These are phyloP conservation scores for Melanchra persicariae DNA, from an alignment of 2,888 invertebrate genomes.

Conservation along the genomic window DNA sequence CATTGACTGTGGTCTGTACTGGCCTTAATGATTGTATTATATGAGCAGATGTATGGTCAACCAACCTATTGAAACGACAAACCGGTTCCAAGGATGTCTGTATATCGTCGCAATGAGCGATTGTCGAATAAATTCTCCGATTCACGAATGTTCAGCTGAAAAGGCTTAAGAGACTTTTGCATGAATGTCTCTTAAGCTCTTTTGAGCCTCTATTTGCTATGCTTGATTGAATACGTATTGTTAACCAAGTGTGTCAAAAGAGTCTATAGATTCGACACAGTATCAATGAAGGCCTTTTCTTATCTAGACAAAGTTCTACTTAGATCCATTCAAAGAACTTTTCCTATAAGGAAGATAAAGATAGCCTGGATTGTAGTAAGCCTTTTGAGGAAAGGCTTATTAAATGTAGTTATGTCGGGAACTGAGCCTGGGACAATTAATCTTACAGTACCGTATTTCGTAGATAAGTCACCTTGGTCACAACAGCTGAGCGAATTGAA, in stretches of 20 bases:
- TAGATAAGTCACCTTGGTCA: slow-evolving; percentile 13
- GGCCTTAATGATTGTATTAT: slow-evolving; percentile 21
- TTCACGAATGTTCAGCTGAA: slow-evolving; percentile 6
- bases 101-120: slow-evolving; percentile 53
- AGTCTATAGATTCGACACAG: slow-evolving; percentile 20
- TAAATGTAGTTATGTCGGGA: no score
- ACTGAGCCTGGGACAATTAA: slow-evolving; percentile 11
- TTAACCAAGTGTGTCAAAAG: slow-evolving; percentile 47
- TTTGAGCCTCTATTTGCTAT: not conserved
- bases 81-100: slow-evolving; percentile 74
- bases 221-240: slow-evolving; percentile 48
- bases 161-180: not conserved
- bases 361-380: not conserved
- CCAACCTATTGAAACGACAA: slow-evolving; percentile 68
- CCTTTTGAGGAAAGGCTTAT: slow-evolving; percentile 28
- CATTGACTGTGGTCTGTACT: slow-evolving; percentile 60
- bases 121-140: slow-evolving; percentile 36
- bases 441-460: slow-evolving; percentile 13
- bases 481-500: slow-evolving; percentile 10
- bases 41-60: slow-evolving; percentile 43
- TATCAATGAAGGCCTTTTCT: slow-evolving; percentile 20
- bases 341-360: slow-evolving; percentile 32
- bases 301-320: slow-evolving; percentile 13
- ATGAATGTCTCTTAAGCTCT: slow-evolving; percentile 9
- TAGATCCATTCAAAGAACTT: not conserved